Evolutionary conservation across 2,888 invertebrate genomes (phyloP), one percentile per base, ranked within the genome.

Genomic region (Ochropleura leucogaster): DNA sequence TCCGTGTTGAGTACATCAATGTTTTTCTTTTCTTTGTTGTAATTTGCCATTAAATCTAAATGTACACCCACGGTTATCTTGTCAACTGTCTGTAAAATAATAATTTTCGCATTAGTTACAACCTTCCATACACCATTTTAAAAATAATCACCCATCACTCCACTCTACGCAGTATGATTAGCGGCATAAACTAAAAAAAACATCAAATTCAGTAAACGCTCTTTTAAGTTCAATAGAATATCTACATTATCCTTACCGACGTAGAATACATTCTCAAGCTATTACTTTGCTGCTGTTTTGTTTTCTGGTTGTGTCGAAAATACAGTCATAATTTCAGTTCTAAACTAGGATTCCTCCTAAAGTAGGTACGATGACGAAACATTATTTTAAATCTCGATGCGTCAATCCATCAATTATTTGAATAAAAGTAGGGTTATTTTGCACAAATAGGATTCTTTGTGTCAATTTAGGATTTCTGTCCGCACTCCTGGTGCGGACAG

Each of bases 11-110:
- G 65, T 12, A 65, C 14, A 20, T 79, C 67, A 6, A 79, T 30
- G 59, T 80, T 79, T n/a, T 74, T 59, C 44, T 63, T 79, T 12
- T 70, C 18, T 49, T 69, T 79, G 30, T 44, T 74, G 53, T 79
- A 79, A 2, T 9, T 57, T 40, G 80, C 44, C 42, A 14, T 10
- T 46, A 47, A 53, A 47, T 80, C 76, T 55, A 80, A 51, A 49
- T 80, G 68, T 55, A 72, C 46, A n/a, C 69, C 80, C 0, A 80
- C 55, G 6, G 40, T 18, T 3, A 59, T 18, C 16, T 47, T 40
- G 55, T 65, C 59, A 16, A 72, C 14, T 53, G 81, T 10, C 80
- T 80, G 57, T 6, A 79, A 80, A 68, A 40, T 55, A 46, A 55
- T n/a, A 44, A 10, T n/a, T 4, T 12, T 44, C 12, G 44, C 44